Evolutionary conservation across 2,797 vertebrate genomes (phyloP).

Genomic region (Urosaurus nigricauda): DNA sequence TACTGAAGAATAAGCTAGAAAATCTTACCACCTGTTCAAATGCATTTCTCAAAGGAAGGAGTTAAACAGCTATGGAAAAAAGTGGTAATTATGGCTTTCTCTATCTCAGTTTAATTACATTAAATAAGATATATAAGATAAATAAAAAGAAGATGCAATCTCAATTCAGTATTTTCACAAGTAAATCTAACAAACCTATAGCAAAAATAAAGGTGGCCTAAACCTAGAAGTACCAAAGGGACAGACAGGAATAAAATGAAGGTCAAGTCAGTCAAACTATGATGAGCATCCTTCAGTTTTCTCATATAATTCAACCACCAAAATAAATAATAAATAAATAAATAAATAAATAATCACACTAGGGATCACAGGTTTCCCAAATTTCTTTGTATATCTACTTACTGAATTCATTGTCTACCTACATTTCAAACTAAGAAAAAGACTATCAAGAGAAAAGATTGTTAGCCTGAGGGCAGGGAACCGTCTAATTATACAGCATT

Average conservation of each 20-base stretch:
- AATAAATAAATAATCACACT: neutral
- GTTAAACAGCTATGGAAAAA: neutral
- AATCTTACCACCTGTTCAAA: neutral
- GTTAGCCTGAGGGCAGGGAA: no score
- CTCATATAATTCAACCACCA: neutral
- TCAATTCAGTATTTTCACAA: neutral
- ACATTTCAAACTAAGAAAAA: neutral
- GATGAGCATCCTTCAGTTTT: neutral
- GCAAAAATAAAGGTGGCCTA: slow-evolving; percentile 17
- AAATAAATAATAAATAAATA: neutral
- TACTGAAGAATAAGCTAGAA: neutral
- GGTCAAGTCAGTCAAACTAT: slow-evolving; percentile 23
- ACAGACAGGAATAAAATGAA: slow-evolving; percentile 19
- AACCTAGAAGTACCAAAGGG: slow-evolving; percentile 50
- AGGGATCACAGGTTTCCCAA: neutral
- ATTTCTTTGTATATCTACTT: neutral
- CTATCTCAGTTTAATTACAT: neutral
- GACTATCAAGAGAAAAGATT: no score
- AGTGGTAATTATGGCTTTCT: neutral
- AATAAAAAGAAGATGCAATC: slow-evolving; percentile 24
- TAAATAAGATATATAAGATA: slow-evolving; percentile 39
- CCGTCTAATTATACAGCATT: no score
- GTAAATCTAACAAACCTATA: slow-evolving; percentile 8
- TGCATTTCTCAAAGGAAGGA: neutral
- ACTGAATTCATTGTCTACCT: neutral